These are phyloP conservation scores for Sarotherodon lohbergeri DNA, from an alignment of 2,113 vertebrate genomes.

Conservation along the genomic window DNA sequence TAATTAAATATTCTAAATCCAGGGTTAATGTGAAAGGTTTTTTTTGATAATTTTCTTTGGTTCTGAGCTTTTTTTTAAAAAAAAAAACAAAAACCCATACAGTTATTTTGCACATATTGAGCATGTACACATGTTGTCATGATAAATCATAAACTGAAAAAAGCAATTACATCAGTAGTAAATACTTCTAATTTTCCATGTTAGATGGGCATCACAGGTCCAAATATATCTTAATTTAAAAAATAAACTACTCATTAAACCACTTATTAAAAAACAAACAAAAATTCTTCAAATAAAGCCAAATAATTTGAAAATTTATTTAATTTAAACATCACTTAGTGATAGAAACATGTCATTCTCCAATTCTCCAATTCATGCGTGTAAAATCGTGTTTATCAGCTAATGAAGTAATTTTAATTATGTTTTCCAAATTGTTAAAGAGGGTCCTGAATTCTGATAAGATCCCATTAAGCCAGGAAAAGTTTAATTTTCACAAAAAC, in stretches of 20 bases:
- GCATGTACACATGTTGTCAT: neutral
- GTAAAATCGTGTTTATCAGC: neutral
- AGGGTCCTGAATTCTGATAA: fast-evolving
- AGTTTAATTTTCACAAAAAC: neutral
- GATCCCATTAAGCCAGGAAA: neutral
- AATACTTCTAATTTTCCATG: neutral
- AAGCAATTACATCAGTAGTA: neutral
- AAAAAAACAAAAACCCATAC: neutral
- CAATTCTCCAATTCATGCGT: neutral
- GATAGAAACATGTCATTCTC: neutral
- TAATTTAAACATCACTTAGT: neutral
- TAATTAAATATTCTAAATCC: neutral
- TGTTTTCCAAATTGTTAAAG: neutral
- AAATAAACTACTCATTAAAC: neutral
- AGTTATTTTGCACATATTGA: neutral
- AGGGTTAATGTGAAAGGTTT: fast-evolving
- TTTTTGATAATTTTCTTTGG: neutral
- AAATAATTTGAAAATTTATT: neutral
- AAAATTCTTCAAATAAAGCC: neutral
- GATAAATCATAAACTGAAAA: neutral
- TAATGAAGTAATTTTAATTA: neutral
- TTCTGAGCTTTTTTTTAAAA: neutral
- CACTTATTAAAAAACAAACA: neutral
- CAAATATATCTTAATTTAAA: neutral
- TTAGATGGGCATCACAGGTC: neutral